These are phyloP conservation scores for Synanceia verrucosa DNA, from an alignment of 2,797 vertebrate genomes.

Conservation along the genomic window DNA sequence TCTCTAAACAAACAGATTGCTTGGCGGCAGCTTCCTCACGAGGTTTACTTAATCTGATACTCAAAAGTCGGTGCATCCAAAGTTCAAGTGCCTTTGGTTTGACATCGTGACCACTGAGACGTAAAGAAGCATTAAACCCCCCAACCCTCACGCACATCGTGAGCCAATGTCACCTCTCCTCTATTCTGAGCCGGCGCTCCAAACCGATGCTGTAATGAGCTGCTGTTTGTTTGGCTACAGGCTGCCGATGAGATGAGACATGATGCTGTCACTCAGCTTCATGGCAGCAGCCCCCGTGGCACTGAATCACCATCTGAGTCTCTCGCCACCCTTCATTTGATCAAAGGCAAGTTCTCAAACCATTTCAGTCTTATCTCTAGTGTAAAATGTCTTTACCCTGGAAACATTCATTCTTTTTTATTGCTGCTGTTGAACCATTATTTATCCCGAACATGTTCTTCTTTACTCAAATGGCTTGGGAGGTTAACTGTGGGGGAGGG, in stretches of 20 bases:
- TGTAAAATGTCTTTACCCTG: background rate
- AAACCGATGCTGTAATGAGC: conserved; percentile 41
- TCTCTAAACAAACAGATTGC: background rate
- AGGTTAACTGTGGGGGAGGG: conserved; percentile 10
- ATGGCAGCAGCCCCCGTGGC: conserved; percentile 41
- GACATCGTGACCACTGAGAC: conserved; percentile 3
- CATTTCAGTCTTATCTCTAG: background rate
- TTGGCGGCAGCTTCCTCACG: background rate
- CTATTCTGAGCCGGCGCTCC: conserved; percentile 14
- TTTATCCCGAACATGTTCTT: conserved; percentile 3
- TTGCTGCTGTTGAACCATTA: background rate
- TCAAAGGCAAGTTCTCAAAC: conserved; percentile 10
- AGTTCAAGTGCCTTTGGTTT: conserved; percentile 23
- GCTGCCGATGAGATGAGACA: conserved; percentile 57
- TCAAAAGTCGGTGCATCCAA: conserved; percentile 7
- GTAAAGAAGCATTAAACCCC: conserved; percentile 13
- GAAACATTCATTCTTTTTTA: conserved; percentile 8
- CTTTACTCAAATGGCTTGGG: background rate
- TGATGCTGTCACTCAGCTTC: conserved; percentile 49
- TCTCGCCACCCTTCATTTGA: conserved; percentile 20
- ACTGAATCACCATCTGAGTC: conserved; percentile 54
- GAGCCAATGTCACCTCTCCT: conserved; percentile 57
- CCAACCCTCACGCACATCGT: background rate
- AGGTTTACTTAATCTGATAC: background rate
- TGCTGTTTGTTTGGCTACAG: conserved; percentile 61